Evolutionary conservation across 1,140 invertebrate species (phyloP).

Genomic region (Bombus fervidus): DNA sequence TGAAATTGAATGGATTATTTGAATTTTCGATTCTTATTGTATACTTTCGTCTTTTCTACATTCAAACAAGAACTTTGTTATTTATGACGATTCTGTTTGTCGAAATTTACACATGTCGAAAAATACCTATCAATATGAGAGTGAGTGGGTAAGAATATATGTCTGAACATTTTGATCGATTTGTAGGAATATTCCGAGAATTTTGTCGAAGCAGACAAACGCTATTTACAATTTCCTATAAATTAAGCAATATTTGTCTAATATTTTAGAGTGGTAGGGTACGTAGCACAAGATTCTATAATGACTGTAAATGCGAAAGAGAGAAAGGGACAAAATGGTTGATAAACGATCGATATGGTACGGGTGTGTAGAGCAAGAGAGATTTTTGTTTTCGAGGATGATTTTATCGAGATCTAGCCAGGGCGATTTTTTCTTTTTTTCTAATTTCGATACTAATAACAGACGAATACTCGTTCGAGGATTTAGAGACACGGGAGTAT

Average conservation of each 20-base stretch:
- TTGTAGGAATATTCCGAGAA: no score
- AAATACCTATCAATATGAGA: no score
- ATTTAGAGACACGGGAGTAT: conserved; percentile 14
- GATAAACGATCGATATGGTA: conserved; percentile 27
- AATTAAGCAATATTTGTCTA: background rate
- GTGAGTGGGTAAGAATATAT: no score
- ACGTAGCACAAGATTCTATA: background rate
- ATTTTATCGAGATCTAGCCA: background rate
- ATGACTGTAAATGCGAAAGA: background rate
- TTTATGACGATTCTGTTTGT: no score
- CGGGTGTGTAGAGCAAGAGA: background rate
- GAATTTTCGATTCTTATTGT: conserved; percentile 47
- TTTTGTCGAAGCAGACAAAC: no score
- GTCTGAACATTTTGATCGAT: no score
- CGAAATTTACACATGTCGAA: no score
- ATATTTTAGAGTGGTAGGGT: background rate
- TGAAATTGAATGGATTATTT: conserved; percentile 11
- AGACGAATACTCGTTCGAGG: background rate
- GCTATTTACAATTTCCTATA: no score
- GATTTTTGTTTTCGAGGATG: background rate
- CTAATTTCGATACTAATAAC: conserved; percentile 47
- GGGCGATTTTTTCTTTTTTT: background rate
- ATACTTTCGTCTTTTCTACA: conserved; percentile 14
- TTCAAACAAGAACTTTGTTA: no score
- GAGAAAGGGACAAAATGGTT: background rate